These are phyloP conservation scores for Scolanthus callimorphus DNA, from an alignment of 92 coral and sea anemone species.

Conservation along the genomic window DNA sequence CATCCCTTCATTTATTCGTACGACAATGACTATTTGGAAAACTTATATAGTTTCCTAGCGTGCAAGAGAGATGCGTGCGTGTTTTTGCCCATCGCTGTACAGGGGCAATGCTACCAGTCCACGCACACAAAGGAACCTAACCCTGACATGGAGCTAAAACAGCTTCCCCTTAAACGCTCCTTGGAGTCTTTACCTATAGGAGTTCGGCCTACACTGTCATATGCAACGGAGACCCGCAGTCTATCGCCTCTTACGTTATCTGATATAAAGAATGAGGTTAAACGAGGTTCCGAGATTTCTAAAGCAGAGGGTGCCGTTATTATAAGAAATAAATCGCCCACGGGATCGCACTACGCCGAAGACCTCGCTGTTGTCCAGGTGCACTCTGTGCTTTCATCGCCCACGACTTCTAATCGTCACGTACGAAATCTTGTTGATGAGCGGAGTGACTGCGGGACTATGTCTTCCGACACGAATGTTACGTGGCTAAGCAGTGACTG, in stretches of 20 bases:
- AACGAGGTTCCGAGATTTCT: conserved; percentile 57
- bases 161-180: conserved; percentile 35
- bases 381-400: conserved; percentile 79
- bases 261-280: conserved; percentile 9
- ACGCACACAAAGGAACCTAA: conserved; percentile 18
- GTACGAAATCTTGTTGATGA: conserved; percentile 61
- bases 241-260: conserved; percentile 24
- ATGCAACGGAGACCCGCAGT: conserved; percentile 13
- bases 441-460: conserved; percentile 80
- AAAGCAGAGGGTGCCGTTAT: conserved; percentile 81
- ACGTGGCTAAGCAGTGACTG: conserved; percentile 89
- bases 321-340: conserved; percentile 70
- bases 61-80: conserved; percentile 53
- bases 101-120: conserved; percentile 18
- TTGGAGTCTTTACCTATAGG: conserved; percentile 38
- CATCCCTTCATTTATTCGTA: conserved; percentile 80
- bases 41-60: conserved; percentile 66
- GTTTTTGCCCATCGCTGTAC: conserved; percentile 23
- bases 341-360: conserved; percentile 45
- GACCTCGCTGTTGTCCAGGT: conserved; percentile 55
- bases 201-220: conserved; percentile 15
- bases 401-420: conserved; percentile 43
- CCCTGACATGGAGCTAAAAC: conserved; percentile 40
- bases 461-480: conserved; percentile 82
- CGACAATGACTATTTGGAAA: conserved; percentile 74